Base-by-base conservation (phyloP, 2,797 vertebrate species). In the Thalassophryne amazonica region DNA sequence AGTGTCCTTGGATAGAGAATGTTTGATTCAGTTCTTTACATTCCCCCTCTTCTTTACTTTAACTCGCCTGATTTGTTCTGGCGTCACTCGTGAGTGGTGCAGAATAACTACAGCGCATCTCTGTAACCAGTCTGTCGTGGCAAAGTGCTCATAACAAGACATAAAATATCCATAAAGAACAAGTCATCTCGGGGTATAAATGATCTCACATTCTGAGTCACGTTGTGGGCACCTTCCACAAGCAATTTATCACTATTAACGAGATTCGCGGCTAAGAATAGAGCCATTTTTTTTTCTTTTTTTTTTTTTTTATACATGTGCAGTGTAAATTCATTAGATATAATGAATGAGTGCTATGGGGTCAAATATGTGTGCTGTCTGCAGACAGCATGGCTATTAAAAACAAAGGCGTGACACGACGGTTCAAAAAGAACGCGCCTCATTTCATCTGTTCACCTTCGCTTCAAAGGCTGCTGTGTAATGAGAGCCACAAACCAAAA, bases 391-490 rank as follows among this genome's bases (percentile, higher is more conserved):
- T 23, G 41, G 41, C 36, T 21, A 42, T 41, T 57, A 40, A 20
- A 40, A 63, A 23, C 22, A 23, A 37, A 25, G 3, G 13, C 30
- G 24, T 19, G 33, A 52, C 59, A 42, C 34, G 35, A 15, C 23
- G 20, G 30, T 15, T 16, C 32, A 17, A n/a, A n/a, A n/a, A n/a
- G n/a, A n/a, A n/a, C n/a, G n/a, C n/a, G n/a, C n/a, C 27, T 62
- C 46, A 24, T 20, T 33, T 23, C 1, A 3, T 53, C 57, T 52
- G 54, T 36, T 37, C 34, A 45, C 21, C 12, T 22, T 27, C 17
- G 54, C 52, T 57, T 68, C 68, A 70, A 59, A 59, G 22, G 3
- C n/a, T 2, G 5, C 43, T 50, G 54, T 60, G 69, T 62, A 68
- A 60, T 56, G 49, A 73, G 54, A 65, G 33, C 58, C 60, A 58